Evolutionary conservation across 1,140 invertebrate species (phyloP), one percentile per base, ranked within the genome.

Genomic region (Drosophila bocqueti): DNA sequence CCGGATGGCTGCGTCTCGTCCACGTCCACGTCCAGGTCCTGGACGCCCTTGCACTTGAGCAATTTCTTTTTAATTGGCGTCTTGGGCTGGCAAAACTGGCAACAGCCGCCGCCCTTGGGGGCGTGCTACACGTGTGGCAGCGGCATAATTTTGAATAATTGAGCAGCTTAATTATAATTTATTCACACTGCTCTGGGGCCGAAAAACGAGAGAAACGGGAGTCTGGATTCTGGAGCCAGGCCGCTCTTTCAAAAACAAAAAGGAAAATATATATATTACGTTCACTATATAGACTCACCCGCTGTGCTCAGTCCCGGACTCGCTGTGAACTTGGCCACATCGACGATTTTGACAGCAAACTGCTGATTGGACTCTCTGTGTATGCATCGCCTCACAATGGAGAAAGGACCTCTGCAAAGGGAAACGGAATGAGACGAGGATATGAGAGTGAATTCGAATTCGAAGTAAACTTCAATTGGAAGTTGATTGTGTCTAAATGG

Each of bases 301-400:
- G 98, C 97, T 91, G 98, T 98, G 93, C 97, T 98, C 55, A 99
- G 95, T 64, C 98, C 98, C 61, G 98, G 98, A 93, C 97, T 98
- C 42, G 98, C 97, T 66, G 98, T 99, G 93, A 99, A 99, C 93
- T 98, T 98, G 79, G 97, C 97, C 26, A 99, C 98, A 94, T 99
- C 98, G 71, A 99, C 97, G 85, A 99, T 99, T 95, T 99, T 99
- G 66, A 99, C 98, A 72, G 98, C 98, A 95, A 99, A 99, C 92
- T 98, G 98, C 93, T 99, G 97, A 36, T 96, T 96, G 11, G 98
- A 99, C 92, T 98, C 97, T 69, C 98, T 95, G 94, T 99, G 98
- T 82, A 99, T 96, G 94, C 99, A 99, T 94, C 98, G 95, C 90
- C 98, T 95, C 38, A 99, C 98, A 84, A 99, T 96, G 93, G 98